Evolutionary conservation across 2,797 vertebrate genomes (phyloP), one percentile per base, ranked within the genome.

Genomic region (Oryzias dopingdopingensis): DNA sequence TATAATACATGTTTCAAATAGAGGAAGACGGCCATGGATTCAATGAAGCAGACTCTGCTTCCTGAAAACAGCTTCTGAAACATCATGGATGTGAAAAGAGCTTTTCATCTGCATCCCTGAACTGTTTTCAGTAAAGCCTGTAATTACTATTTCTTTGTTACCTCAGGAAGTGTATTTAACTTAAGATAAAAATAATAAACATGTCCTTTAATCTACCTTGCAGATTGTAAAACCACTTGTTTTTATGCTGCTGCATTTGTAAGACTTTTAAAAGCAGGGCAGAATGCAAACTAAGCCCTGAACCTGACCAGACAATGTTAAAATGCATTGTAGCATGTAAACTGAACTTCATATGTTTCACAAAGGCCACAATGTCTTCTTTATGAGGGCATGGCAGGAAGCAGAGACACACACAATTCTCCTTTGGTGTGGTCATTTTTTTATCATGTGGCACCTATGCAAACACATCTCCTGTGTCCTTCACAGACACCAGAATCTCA

Each of bases 361-460:
- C 15, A 17, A 49, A 46, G 0, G 4, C 46, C 8, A 0, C 15
- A n/a, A 51, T 58, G 42, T 64, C 22, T 41, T 1, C 45, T 77
- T 80, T 59, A 71, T 18, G 46, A 61, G 41, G 12, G 15, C 67
- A 2, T 48, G 65, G 48, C 49, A 56, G 68, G 72, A 76, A 70
- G 52, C 37, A 65, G 20, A 43, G 43, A 65, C 41, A 18, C 47
- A 13, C 53, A 63, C 43, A 47, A 49, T 62, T 59, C 63, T 60
- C 58, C 45, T 70, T 70, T 75, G 59, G 65, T 72, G 72, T 68
- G 76, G 71, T 65, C 64, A 59, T 49, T 76, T 37, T 37, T 57
- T 80, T 67, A 78, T 81, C 77, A 29, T 49, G 54, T 13, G 67
- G 72, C 77, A 40, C 74, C 72, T 65, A 84, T 81, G 84, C 82